Evolutionary conservation across 1,140 invertebrate genomes (phyloP).

Genomic region (Drosophila nannoptera): DNA sequence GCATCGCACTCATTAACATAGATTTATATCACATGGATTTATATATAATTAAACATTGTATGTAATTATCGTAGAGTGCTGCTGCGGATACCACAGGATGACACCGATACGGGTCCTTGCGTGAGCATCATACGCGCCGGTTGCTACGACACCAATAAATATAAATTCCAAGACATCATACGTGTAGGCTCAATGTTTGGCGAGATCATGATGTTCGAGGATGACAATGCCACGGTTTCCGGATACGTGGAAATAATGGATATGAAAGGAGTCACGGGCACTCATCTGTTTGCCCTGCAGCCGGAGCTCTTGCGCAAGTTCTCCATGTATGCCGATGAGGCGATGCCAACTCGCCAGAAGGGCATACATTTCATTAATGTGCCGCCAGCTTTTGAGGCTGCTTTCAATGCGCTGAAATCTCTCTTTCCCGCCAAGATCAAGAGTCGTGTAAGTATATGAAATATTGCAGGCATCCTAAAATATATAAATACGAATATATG

Average conservation of each 20-base stretch:
- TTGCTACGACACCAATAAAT: constrained; percentile 64
- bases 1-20: too few relatives aligned
- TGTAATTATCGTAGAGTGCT: constrained; percentile 45
- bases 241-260: constrained; percentile 79
- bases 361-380: constrained; percentile 81
- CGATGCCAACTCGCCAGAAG: constrained; percentile 81
- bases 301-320: constrained; percentile 80
- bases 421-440: constrained; percentile 77
- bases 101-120: constrained; percentile 73
- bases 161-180: constrained; percentile 73
- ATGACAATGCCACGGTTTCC: constrained; percentile 74
- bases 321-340: constrained; percentile 80
- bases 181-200: constrained; percentile 74
- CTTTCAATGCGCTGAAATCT: constrained; percentile 79
- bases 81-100: constrained; percentile 57
- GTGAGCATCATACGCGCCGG: constrained; percentile 79
- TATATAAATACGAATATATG: not conserved
- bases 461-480: not conserved
- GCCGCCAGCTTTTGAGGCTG: constrained; percentile 79
- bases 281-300: constrained; percentile 80
- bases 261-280: constrained; percentile 78
- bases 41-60: not conserved
- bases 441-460: constrained; percentile 42
- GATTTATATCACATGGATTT: not conserved
- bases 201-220: constrained; percentile 79